Evolutionary conservation across 1,140 invertebrate species (phyloP), one percentile per base, ranked within the genome.

Genomic region (Brachionus plicatilis): DNA sequence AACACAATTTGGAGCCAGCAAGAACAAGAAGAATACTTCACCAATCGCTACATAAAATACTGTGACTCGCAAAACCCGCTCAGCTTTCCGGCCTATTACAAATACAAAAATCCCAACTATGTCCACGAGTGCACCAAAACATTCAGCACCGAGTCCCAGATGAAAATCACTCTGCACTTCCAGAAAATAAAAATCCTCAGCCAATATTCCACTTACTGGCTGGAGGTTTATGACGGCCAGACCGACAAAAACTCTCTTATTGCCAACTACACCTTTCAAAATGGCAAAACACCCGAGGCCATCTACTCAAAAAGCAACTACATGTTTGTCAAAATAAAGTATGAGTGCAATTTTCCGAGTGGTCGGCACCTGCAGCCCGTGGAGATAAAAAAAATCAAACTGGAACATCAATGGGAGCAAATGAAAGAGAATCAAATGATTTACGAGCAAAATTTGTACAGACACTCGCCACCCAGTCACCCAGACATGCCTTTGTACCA

Each of bases 31-130:
- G 83, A 84, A 47, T 75, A 53, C 60, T 33, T 45, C 12, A 47
- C 33, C 4, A 53, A 41, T 37, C 68, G 47, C 24, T 84, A 84
- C 60, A 56, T 75, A 6, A 9, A 72, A 65, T 84, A 66, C 20
- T 84, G 83, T 66, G 68, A 76, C 33, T 68, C 83, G 11, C 60
- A 66, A 60, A 75, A 72, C 37, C 60, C 83, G 24, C 24, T 72
- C 5, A 50, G 60, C 60, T 84, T 45, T 84, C 83, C 83, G 2
- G 45, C 66, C 27, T 84, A 76, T 56, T 76, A 68, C 43, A 97
- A 86, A 93, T 98, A 3, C 96, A 95, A 0, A 94, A 95, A 84
- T 93, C 94, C 1, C 96, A 96, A 72, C 29, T 53, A 68, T 66
- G 83, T 72, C 17, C 68, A 45, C 14, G 45, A 60, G 17, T 84